These are phyloP conservation scores for Catalaphyllia jardinei DNA, from an alignment of 64 coral and sea anemone species.

Conservation along the genomic window DNA sequence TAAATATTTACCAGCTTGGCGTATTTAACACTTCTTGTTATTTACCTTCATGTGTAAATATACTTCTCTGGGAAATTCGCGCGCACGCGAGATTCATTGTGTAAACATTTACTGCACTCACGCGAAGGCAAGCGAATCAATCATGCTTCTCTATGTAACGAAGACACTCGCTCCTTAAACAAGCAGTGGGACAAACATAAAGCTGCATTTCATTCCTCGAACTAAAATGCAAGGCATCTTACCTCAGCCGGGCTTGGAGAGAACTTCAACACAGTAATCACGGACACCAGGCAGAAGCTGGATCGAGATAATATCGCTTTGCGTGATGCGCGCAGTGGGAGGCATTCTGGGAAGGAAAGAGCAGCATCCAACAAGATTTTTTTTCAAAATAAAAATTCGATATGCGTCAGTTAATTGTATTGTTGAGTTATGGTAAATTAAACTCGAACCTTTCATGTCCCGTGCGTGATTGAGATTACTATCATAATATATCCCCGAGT, in stretches of 20 bases:
- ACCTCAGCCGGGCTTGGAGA: slow-evolving; percentile 11
- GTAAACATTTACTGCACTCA: slow-evolving; percentile 6
- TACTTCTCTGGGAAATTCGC: slow-evolving; percentile 20
- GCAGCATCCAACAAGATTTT: background rate
- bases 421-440: background rate
- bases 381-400: background rate
- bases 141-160: background rate
- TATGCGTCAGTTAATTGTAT: background rate
- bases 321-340: slow-evolving; percentile 7
- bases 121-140: background rate
- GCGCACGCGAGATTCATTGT: background rate
- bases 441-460: background rate
- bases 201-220: background rate
- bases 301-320: background rate
- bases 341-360: slow-evolving; percentile 25
- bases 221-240: background rate
- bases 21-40: background rate
- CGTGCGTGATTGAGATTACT: slow-evolving; percentile 11
- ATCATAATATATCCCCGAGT: background rate
- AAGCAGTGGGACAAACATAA: background rate
- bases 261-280: background rate
- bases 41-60: background rate
- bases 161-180: background rate
- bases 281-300: background rate
- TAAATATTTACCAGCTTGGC: slow-evolving; percentile 26